These are phyloP conservation scores for Drosophila ustulata DNA, from an alignment of 2,888 invertebrate species.

Conservation along the genomic window DNA sequence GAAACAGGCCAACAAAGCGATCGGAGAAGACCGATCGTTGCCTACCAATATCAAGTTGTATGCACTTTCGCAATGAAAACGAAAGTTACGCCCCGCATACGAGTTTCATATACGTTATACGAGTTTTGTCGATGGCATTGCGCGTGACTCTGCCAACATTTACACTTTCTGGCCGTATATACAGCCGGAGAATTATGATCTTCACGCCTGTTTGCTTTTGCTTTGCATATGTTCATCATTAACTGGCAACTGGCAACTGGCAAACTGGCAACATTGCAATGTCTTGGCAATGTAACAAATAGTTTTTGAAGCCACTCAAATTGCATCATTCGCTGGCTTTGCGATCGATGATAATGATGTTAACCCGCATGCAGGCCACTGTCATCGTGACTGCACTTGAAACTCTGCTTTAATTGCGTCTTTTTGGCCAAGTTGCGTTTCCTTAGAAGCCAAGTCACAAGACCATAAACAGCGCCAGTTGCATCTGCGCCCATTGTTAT, in stretches of 20 bases:
- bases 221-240: constrained; percentile 50
- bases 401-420: constrained; percentile 34
- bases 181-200: constrained; percentile 74
- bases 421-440: constrained; percentile 6
- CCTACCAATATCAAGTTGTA: constrained; percentile 71
- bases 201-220: constrained; percentile 65
- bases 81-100: constrained; percentile 69
- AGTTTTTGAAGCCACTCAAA: constrained; percentile 59
- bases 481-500: constrained; percentile 32
- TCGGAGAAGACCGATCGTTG: constrained; percentile 29
- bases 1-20: constrained; percentile 57
- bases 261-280: constrained; percentile 34
- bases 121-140: constrained; percentile 27
- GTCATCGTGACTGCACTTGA: constrained; percentile 72
- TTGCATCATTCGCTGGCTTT: constrained; percentile 54
- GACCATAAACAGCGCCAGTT: constrained; percentile 30
- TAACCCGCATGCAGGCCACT: constrained; percentile 55
- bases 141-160: constrained; percentile 74
- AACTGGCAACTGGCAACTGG: constrained; percentile 12
- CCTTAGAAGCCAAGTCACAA: constrained; percentile 13
- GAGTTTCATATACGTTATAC: constrained; percentile 5
- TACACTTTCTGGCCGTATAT: constrained; percentile 67
- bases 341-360: constrained; percentile 45
- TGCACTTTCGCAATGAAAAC: constrained; percentile 81
- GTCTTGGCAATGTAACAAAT: constrained; percentile 79